Evolutionary conservation across 2,888 invertebrate species (phyloP), one percentile per base, ranked within the genome.

Genomic region (Podabrus alpinus): DNA sequence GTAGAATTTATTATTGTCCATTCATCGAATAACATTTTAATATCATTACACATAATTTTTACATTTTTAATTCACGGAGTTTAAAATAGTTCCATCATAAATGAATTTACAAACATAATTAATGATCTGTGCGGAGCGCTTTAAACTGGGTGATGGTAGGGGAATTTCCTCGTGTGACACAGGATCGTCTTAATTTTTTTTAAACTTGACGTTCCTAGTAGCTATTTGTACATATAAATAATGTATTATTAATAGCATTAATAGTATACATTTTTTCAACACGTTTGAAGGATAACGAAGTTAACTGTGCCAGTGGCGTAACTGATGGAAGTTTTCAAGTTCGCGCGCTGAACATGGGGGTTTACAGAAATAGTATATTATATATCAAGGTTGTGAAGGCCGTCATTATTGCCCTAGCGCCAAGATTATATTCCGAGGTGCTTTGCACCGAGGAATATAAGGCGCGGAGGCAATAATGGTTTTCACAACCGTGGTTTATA

Each of bases 21-120:
- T 72, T 60, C 72, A 72, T 59, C 59, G 68, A 68, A 72, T 61
- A 61, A 24, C 72, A 72, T 72, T 72, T 62, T 60, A 68, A 62
- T 68, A 67, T 64, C 68, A 68, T 62, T 68, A 68, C 60, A 68
- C 72, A 68, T 72, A 19, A 59, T 59, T 67, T 72, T 68, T 72
- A 68, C 71, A 72, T 72, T 68, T 72, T 68, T 68, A 72, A 72
- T 68, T 68, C 45, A 45, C 45, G 3, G 7, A n/a, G 45, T 45
- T 45, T n/a, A n/a, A 45, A 29, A n/a, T 45, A n/a, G 7, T 45
- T 45, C 5, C n/a, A 45, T 45, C 45, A n/a, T 13, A n/a, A n/a
- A n/a, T 45, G 45, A 45, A 45, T 45, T 29, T 45, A n/a, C 45
- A n/a, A 45, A 45, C 29, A 45, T 3, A 45, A 45, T 45, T n/a